These are phyloP conservation scores for Aplocera efformata DNA, from an alignment of 2,888 invertebrate species.

Conservation along the genomic window DNA sequence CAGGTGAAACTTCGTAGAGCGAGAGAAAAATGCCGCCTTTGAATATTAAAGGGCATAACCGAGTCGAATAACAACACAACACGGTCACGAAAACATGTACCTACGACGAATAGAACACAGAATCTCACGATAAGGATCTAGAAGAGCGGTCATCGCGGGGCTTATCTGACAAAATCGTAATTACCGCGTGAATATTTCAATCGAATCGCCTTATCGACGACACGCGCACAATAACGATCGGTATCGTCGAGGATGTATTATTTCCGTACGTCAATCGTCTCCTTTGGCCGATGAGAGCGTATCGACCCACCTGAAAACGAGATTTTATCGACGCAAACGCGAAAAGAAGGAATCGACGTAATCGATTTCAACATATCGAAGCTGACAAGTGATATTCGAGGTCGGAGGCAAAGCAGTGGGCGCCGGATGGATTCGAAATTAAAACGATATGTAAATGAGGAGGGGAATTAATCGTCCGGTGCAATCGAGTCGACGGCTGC, in stretches of 20 bases:
- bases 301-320: slow-evolving; percentile 50
- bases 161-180: slow-evolving; percentile 69
- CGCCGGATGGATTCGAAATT: slow-evolving; percentile 74
- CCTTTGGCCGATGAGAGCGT: slow-evolving; percentile 36
- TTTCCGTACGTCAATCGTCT: slow-evolving; percentile 60
- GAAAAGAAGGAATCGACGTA: slow-evolving; percentile 61
- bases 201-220: slow-evolving; percentile 64
- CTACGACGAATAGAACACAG: slow-evolving; percentile 47
- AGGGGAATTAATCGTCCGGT: slow-evolving; percentile 66
- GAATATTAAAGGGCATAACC: slow-evolving; percentile 54
- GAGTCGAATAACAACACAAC: slow-evolving; percentile 42
- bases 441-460: slow-evolving; percentile 75
- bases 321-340: slow-evolving; percentile 57
- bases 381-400: slow-evolving; percentile 66
- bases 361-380: slow-evolving; percentile 71
- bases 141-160: slow-evolving; percentile 45
- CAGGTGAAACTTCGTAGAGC: slow-evolving; percentile 66
- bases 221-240: slow-evolving; percentile 67
- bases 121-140: slow-evolving; percentile 47
- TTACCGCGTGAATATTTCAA: slow-evolving; percentile 75
- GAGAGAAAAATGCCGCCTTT: slow-evolving; percentile 54
- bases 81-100: slow-evolving; percentile 51
- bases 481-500: slow-evolving; percentile 67
- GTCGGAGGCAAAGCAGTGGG: slow-evolving; percentile 67
- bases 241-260: slow-evolving; percentile 58